Conservation (phyloP, 2,113 vertebrate genomes). For the Triplophysa rosa region DNA sequence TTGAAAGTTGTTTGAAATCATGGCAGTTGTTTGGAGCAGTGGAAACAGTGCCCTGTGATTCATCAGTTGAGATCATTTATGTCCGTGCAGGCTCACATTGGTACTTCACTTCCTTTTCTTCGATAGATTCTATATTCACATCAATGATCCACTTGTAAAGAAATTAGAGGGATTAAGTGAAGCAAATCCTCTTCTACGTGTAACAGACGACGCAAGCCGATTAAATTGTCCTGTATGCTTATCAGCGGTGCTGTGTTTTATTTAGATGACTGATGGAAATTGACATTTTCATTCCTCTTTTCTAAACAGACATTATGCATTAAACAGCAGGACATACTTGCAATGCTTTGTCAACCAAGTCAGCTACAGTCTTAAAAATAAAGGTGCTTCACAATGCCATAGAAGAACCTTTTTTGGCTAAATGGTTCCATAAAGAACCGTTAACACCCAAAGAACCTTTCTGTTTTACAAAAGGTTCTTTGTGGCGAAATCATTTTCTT, state of each 20-base stretch:
- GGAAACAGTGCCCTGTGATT: constrained; percentile 20
- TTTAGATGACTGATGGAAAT: neutral
- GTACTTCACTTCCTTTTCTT: constrained; percentile 15
- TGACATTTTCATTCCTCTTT: neutral
- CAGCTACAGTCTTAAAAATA: neutral
- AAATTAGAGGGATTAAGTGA: constrained; percentile 18
- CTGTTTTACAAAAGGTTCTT: too few species aligned
- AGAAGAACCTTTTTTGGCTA: too few species aligned
- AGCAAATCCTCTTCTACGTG: constrained; percentile 10
- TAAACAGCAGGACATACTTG: neutral
- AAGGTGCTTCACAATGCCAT: too few species aligned
- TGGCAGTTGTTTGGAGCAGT: neutral
- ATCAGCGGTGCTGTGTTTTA: neutral
- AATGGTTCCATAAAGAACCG: too few species aligned
- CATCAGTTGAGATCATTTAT: neutral
- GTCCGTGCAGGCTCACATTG: neutral
- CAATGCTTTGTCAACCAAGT: neutral
- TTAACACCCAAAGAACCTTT: too few species aligned
- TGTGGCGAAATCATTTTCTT: too few species aligned
- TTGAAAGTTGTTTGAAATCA: neutral
- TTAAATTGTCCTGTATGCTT: neutral
- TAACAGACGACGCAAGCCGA: constrained; percentile 5
- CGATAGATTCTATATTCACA: constrained; percentile 19
- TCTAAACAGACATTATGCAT: neutral
- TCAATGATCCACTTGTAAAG: neutral